These are phyloP conservation scores for Leucoma salicis DNA, from an alignment of 2,888 invertebrate species.

Conservation along the genomic window DNA sequence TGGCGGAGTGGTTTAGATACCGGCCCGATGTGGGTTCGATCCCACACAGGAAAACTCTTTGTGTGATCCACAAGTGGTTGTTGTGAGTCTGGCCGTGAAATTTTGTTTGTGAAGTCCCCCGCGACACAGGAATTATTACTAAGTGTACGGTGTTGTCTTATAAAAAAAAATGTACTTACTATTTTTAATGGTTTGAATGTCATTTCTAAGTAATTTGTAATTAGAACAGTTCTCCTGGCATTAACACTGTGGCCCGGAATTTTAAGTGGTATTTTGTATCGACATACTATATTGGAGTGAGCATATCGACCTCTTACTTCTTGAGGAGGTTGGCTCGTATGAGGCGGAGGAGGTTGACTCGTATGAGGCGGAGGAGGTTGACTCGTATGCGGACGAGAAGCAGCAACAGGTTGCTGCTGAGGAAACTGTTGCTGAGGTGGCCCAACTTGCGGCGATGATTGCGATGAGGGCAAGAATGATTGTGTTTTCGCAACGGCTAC, in stretches of 20 bases:
- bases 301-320: neutral
- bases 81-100: no score
- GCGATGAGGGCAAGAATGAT: neutral
- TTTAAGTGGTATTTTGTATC: constrained; percentile 54
- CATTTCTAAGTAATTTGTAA: constrained; percentile 86
- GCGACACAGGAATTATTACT: no score
- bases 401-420: neutral
- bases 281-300: constrained; percentile 20
- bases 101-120: no score
- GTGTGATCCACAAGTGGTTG: no score
- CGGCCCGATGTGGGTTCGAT: no score
- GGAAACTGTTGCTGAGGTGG: neutral
- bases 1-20: no score
- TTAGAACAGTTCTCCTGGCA: constrained; percentile 51
- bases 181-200: constrained; percentile 68
- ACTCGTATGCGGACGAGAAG: neutral
- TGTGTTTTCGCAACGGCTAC: neutral
- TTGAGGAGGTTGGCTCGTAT: neutral
- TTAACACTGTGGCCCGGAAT: constrained; percentile 57
- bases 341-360: neutral
- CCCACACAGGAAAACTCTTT: no score
- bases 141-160: no score
- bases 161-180: no score
- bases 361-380: neutral
- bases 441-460: neutral